phyloP scores from a whole-genome alignment of 2,113 vertebrate genomes.

The Lutjanus erythropterus region DNA sequence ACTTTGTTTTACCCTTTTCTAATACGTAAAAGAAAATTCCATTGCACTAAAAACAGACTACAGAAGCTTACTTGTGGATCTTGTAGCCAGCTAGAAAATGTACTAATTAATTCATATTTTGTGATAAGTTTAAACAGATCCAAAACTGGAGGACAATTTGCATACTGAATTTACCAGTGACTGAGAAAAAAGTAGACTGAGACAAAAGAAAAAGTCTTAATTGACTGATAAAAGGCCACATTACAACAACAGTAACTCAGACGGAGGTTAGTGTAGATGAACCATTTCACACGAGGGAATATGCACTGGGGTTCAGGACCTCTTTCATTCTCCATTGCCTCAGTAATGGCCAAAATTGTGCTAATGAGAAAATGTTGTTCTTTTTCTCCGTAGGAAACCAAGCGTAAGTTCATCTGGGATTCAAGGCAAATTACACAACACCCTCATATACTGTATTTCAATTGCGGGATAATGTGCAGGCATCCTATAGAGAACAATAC shows the following conservation, averaged over 20 bases:
- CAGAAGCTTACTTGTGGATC: neutral
- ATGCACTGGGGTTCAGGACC: conserved; percentile 35
- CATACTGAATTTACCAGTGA: neutral
- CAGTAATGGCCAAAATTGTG: conserved; percentile 62
- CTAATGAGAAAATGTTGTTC: conserved; percentile 65
- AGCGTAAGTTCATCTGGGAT: conserved; percentile 29
- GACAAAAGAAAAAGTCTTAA: conserved; percentile 17
- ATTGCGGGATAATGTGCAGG: conserved; percentile 26
- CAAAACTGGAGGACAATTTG: neutral
- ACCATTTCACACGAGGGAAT: conserved; percentile 44
- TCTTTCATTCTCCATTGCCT: conserved; percentile 69
- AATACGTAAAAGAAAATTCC: no score
- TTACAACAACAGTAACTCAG: conserved; percentile 20
- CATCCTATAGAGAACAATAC: conserved; percentile 9
- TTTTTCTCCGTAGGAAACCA: conserved; percentile 44
- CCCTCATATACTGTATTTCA: conserved; percentile 34
- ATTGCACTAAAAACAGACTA: neutral
- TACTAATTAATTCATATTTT: neutral
- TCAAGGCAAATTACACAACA: conserved; percentile 25
- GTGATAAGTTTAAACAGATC: neutral
- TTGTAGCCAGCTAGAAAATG: neutral
- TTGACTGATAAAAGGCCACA: conserved; percentile 18
- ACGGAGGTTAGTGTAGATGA: conserved; percentile 18
- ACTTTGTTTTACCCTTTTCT: neutral
- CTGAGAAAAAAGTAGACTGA: no score